phyloP scores from a whole-genome alignment of 2,888 invertebrate species.

The Bombylius discolor region DNA sequence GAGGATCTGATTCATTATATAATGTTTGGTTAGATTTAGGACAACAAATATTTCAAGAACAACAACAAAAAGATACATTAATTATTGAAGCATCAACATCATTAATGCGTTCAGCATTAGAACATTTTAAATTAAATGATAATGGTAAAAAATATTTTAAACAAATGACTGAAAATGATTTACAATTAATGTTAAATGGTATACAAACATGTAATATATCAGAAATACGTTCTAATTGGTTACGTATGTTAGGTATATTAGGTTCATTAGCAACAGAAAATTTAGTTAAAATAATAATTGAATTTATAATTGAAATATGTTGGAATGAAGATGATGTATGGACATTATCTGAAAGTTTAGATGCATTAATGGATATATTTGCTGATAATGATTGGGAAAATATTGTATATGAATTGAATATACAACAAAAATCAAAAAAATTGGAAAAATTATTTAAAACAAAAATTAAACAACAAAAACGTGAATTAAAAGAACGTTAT shows the following conservation, averaged over 20 bases:
- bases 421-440: constrained; percentile 46
- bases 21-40: constrained; percentile 55
- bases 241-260: constrained; percentile 45
- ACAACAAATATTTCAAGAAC: constrained; percentile 45
- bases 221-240: constrained; percentile 46
- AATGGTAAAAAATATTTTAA: constrained; percentile 35
- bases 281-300: constrained; percentile 37
- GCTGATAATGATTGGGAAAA: constrained; percentile 60
- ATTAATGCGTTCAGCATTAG: constrained; percentile 59
- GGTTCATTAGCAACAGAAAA: constrained; percentile 37
- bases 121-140: constrained; percentile 45
- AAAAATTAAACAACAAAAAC: constrained; percentile 52
- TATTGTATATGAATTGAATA: constrained; percentile 48
- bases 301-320: constrained; percentile 47
- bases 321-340: constrained; percentile 51
- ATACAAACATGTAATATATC: constrained; percentile 41
- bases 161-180: constrained; percentile 43
- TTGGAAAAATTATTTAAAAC: constrained; percentile 49
- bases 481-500: constrained; percentile 51
- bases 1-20: constrained; percentile 48
- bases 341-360: constrained; percentile 61
- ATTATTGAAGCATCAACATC: constrained; percentile 58
- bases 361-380: constrained; percentile 63
- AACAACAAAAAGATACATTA: constrained; percentile 33
- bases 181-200: constrained; percentile 44